These are phyloP conservation scores for Podocnemis expansa DNA, from an alignment of 2,113 vertebrate species.

Conservation along the genomic window DNA sequence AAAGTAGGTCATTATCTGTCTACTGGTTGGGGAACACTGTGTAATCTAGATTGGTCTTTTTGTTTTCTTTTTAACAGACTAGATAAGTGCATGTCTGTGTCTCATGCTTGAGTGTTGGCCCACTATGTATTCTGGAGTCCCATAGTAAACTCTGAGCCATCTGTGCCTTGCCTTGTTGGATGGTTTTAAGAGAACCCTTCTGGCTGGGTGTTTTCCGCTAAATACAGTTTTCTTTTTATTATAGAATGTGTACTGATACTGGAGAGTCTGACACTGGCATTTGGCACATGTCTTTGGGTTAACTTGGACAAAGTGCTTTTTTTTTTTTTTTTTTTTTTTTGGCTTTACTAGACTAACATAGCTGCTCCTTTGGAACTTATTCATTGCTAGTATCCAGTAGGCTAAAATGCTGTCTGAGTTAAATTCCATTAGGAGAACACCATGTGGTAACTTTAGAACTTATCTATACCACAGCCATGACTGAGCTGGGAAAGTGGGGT, in stretches of 20 bases:
- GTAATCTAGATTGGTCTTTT: neutral
- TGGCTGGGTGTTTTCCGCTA: conserved; percentile 29
- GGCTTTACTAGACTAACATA: no score
- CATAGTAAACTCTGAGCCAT: conserved; percentile 35
- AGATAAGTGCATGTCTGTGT: neutral
- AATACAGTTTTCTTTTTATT: conserved; percentile 44
- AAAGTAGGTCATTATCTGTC: no score
- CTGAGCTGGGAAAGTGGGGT: neutral
- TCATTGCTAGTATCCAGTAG: conserved; percentile 61
- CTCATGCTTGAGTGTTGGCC: neutral
- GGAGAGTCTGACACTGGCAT: conserved; percentile 41
- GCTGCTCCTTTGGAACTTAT: no score
- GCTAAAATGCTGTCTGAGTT: neutral
- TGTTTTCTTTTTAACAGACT: neutral
- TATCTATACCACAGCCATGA: neutral
- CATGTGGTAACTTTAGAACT: neutral
- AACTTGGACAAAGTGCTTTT: conserved; percentile 61
- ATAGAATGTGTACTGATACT: neutral
- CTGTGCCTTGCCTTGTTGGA: conserved; percentile 31
- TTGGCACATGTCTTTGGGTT: conserved; percentile 34
- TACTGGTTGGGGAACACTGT: no score
- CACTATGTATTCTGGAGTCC: neutral
- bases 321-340: no score
- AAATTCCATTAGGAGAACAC: conserved; percentile 1
- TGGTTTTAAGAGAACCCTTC: neutral